These are phyloP conservation scores for Periparus ater DNA, from an alignment of 2,797 vertebrate species.

Conservation along the genomic window DNA sequence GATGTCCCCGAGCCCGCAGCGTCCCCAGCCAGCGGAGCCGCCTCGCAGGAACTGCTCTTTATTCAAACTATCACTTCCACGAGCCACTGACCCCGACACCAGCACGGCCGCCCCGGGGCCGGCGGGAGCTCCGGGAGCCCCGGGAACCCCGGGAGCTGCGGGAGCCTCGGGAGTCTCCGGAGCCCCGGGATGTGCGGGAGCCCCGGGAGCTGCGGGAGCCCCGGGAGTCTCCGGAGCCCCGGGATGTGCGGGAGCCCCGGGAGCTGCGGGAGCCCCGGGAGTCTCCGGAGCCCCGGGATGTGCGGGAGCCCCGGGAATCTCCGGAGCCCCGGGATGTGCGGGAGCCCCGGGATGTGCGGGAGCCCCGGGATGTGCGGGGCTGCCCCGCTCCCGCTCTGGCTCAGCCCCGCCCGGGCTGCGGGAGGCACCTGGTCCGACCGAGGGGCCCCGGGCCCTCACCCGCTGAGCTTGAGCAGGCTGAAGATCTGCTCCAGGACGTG, in stretches of 20 bases:
- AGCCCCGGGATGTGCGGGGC: background rate
- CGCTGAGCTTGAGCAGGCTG: constrained; percentile 77
- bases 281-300: no score
- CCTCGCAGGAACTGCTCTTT: constrained; percentile 31
- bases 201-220: no score
- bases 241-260: no score
- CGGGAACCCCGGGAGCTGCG: background rate
- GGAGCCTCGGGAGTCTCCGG: background rate
- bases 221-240: no score
- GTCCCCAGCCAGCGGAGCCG: background rate
- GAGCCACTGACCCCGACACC: background rate
- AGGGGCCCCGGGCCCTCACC: constrained; percentile 29
- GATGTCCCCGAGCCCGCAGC: background rate
- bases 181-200: no score
- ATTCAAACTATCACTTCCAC: constrained; percentile 4
- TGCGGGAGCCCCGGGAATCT: background rate
- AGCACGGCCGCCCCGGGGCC: background rate
- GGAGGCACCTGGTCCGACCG: background rate
- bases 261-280: no score
- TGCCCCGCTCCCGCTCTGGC: fast-evolving
- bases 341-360: background rate
- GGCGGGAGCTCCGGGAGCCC: background rate
- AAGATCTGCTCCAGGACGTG: constrained; percentile 92
- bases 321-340: background rate
- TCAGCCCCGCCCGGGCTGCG: background rate